Evolutionary conservation across 64 coral and sea anemone species (phyloP), one percentile per base, ranked within the genome.

Genomic region (Stichodactyla mertensii): DNA sequence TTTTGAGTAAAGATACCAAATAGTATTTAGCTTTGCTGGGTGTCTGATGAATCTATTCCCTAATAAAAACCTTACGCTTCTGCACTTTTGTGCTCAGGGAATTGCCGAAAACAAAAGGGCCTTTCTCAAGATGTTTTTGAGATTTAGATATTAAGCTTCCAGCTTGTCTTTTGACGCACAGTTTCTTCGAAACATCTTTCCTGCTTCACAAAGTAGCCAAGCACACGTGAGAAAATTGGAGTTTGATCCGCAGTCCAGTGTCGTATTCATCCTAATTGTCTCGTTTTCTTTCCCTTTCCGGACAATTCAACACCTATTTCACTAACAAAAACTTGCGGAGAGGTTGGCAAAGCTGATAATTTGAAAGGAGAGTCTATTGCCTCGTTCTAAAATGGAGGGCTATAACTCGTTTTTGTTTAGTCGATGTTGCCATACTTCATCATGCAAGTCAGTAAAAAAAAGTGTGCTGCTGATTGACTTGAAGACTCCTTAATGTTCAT

Each of bases 301-400:
- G 91, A 23, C 61, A 64, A 87, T 93, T 97, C 85, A 92, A 84
- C 91, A 93, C 88, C 88, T 90, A 93, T 91, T 93, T 86, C 86
- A 88, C 26, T 67, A 54, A 86, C 83, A 83, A 81, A 84, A 88
- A 90, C 57, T 82, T 93, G 80, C 61, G 80, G 94, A 97, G 88
- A 93, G 88, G 88, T 90, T 97, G 71, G 69, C 69, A 74, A 74
- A 74, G 22, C 69, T 23, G 69, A 74, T 74, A 74, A 26, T n/a
- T 74, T 74, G 69, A 74, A 74, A 74, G 11, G 69, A 74, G 22
- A 74, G 7, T 74, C 69, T 31, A 74, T 74, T 66, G 62, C 62
- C 62, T 66, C 22, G 19, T n/a, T 66, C 19, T n/a, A 5, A 74
- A 31, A 74, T 74, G 26, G 24, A 74, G 69, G 22, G n/a, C 24